Percentiles rank a stretch among this genome's conserved stretches.
Conservation (phyloP, 2,888 invertebrate genomes). For the Penaeus monodon region DNA sequence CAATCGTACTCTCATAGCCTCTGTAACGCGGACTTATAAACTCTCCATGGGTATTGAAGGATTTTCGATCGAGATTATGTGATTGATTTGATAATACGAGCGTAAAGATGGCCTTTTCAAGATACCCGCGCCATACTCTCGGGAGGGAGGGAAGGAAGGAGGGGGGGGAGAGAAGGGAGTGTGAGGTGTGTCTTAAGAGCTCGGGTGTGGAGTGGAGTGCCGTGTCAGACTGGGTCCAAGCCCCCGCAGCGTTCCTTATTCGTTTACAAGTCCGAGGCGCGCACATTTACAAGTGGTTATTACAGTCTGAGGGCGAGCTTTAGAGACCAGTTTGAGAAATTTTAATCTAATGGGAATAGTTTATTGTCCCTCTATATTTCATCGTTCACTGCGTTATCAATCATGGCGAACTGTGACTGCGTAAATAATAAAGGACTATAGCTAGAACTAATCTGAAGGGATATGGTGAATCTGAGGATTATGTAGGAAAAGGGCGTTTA, state of each 20-base stretch:
- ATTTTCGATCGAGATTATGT: neutral
- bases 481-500: neutral
- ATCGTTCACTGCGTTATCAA: constrained; percentile 1
- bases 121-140: too few species aligned
- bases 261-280: constrained; percentile 57
- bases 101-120: too few species aligned
- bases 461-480: too few species aligned
- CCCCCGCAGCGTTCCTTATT: constrained; percentile 47
- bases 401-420: too few species aligned
- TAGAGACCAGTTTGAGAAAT: constrained; percentile 32
- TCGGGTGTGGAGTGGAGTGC: constrained; percentile 26
- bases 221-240: constrained; percentile 35
- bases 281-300: constrained; percentile 56
- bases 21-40: neutral
- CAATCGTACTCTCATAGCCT: constrained; percentile 6
- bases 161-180: too few species aligned
- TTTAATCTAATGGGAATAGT: constrained; percentile 45
- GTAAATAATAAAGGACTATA: too few species aligned
- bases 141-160: too few species aligned
- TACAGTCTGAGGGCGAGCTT: constrained; percentile 45
- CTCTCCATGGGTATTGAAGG: constrained; percentile 1
- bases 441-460: too few species aligned
- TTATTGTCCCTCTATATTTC: constrained; percentile 22
- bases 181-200: too few species aligned
- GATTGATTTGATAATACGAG: too few species aligned